Base-by-base conservation (phyloP, 2,797 vertebrate genomes). In the Typhlichthys subterraneus region DNA sequence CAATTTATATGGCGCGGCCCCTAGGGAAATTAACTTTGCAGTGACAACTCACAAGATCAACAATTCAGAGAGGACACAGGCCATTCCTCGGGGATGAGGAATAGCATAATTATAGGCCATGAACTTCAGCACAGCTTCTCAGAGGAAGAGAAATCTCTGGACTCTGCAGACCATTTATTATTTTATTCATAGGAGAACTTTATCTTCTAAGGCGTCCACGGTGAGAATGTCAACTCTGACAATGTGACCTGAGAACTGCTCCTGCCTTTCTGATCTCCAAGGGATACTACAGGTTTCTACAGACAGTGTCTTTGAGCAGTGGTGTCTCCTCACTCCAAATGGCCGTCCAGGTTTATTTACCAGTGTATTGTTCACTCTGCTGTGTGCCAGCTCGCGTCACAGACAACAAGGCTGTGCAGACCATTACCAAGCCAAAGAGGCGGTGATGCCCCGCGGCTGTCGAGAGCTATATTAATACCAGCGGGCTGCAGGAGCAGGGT, bases 1-100 rank as follows among this genome's bases (percentile, higher is more conserved):
- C 83, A 88, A 91, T 92, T 90, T 90, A 86, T 87, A 85, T 75
- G 69, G 72, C 67, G 73, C 1, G 6, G 80, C 77, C 91, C 87
- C 88, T 4, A 55, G 90, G 91, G 91, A 92, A 91, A 92, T 92
- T 92, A 91, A 89, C 84, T 84, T 79, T 73, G 76, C 83, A 82
- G 88, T 87, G 89, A 91, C 90, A 90, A 89, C 89, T 90, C 88
- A 90, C 83, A 89, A 89, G 85, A 91, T 90, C 88, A 91, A 89
- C 88, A 90, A 85, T 88, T 88, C 85, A 80, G 82, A 87, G 76
- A 86, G 86, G 73, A 89, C 84, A 72, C 77, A 69, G 75, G 79
- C 73, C 76, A 68, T 85, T 86, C 65, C 82, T 84, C 80, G 57
- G 57, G 60, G 79, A 65, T 73, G 70, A 68, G 74, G 72, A 82